Base-by-base conservation (phyloP, 2,113 vertebrate species). In the Sitta europaea region DNA sequence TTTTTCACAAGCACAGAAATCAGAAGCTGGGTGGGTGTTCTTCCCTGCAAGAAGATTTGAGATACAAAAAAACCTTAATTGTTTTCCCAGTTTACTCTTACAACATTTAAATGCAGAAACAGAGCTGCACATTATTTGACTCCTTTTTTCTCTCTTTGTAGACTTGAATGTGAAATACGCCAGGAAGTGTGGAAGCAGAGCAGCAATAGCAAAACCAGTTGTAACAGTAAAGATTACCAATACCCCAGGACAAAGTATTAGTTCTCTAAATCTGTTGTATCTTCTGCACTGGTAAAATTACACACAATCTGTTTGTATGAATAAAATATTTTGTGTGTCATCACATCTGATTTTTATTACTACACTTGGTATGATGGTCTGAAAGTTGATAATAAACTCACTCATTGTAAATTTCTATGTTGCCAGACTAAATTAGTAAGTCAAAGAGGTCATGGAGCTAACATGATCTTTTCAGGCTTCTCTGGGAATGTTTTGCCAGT, bases 311-410 rank as follows among this genome's bases (percentile, higher is more conserved):
- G 33, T 88, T 82, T 76, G 50, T 62, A 59, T 11, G 7, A 94
- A 71, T 78, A 51, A 91, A 74, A 54, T 47, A 74, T 62, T 75
- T 55, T 70, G 14, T 86, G 70, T 91, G 72, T 88, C 75, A 92
- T 29, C 55, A 88, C 55, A 79, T 62, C 73, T 90, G 71, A 51
- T 67, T 92, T 88, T 91, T 91, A 75, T 91, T 63, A 74, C 71
- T 59, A 36, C 24, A 31, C 23, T 86, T 72, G 58, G 66, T 94
- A 48, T 14, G 21, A 55, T 31, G 33, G n/a, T 70, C 57, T 90
- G 53, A 65, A 95, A 91, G 40, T 43, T 93, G 63, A 72, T 88
- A 96, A 94, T 88, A 92, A 94, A 95, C 17, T 76, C 80, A 66
- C 29, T 51, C 31, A 73, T 68, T 72, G 5, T 93, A 67, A 71